Conservation (phyloP, 2,113 vertebrate species). For the Oplegnathus fasciatus region DNA sequence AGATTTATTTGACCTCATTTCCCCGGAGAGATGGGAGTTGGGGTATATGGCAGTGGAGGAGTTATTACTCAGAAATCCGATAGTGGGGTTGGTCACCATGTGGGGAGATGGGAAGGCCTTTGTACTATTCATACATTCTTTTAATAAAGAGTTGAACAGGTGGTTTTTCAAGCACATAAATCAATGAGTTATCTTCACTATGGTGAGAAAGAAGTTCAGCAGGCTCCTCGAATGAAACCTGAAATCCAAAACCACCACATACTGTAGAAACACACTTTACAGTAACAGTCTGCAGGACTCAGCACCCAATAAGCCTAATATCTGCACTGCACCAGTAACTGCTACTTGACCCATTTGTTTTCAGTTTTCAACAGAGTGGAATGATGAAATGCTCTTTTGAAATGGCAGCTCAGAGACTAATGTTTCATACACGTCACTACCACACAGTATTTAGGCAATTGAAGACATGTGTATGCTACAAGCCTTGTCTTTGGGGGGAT, state of each 20-base stretch:
- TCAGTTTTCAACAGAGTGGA: conserved; percentile 26
- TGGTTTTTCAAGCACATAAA: conserved; percentile 29
- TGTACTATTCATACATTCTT: conserved; percentile 25
- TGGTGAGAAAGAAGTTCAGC: conserved; percentile 24
- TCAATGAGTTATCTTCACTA: conserved; percentile 29
- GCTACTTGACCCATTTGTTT: conserved; percentile 36
- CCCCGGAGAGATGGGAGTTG: conserved; percentile 3
- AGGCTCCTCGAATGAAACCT: conserved; percentile 12
- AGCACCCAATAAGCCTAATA: background rate
- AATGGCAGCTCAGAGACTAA: conserved; percentile 32
- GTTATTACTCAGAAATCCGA: conserved; percentile 38
- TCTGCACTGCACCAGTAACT: conserved; percentile 3
- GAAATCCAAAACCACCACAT: conserved; percentile 11
- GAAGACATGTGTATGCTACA: conserved; percentile 30
- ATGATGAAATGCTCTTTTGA: conserved; percentile 31
- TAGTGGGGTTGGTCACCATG: background rate
- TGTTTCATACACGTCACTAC: conserved; percentile 10
- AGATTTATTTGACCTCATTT: conserved; percentile 15
- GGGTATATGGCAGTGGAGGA: conserved; percentile 16
- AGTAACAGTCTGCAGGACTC: conserved; percentile 13
- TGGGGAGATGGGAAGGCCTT: background rate
- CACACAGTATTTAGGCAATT: conserved; percentile 32
- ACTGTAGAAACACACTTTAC: conserved; percentile 15
- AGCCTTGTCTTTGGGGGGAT: conserved; percentile 49
- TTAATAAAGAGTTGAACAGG: conserved; percentile 24